Percentiles rank a stretch among this genome's conserved stretches.
Conservation (phyloP, 1,140 invertebrate genomes). For the Drosophila parvula region DNA sequence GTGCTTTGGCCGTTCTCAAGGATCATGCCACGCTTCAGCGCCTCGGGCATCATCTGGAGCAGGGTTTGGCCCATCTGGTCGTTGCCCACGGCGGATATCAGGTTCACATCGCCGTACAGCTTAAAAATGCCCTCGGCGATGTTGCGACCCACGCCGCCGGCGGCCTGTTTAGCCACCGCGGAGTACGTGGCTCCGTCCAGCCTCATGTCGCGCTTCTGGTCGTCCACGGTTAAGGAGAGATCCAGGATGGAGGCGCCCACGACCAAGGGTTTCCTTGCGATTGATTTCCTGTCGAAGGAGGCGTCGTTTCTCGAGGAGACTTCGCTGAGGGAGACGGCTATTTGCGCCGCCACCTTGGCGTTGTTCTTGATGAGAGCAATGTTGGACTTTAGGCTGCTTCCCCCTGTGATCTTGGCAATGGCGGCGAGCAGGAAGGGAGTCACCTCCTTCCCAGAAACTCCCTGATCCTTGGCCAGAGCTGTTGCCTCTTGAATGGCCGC, state of each 20-base stretch:
- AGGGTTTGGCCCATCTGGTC: constrained; percentile 87
- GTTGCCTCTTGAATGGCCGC: constrained; percentile 90
- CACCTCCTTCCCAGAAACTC: constrained; percentile 93
- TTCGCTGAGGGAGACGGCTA: constrained; percentile 86
- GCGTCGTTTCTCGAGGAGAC: constrained; percentile 66
- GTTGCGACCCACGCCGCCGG: constrained; percentile 96
- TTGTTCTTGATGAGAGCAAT: constrained; percentile 97
- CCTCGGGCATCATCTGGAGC: constrained; percentile 73
- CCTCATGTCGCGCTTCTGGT: constrained; percentile 84
- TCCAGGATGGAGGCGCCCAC: constrained; percentile 79
- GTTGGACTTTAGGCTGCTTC: constrained; percentile 93
- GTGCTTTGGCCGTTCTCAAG: constrained; percentile 85
- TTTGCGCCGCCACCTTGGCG: constrained; percentile 92
- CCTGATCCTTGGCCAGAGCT: constrained; percentile 86
- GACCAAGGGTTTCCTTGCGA: constrained; percentile 50
- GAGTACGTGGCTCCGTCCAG: constrained; percentile 91
- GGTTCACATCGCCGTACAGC: constrained; percentile 87
- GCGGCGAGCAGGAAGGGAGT: constrained; percentile 95
- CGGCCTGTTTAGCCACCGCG: constrained; percentile 87
- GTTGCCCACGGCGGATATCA: constrained; percentile 92
- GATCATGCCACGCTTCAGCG: constrained; percentile 78
- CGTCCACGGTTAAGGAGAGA: constrained; percentile 62
- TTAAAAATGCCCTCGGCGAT: constrained; percentile 93
- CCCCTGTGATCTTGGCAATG: constrained; percentile 91
- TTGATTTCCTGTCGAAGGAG: neutral